phyloP scores from a whole-genome alignment of 1,140 invertebrate species.

The Drosophila parabipectinata region DNA sequence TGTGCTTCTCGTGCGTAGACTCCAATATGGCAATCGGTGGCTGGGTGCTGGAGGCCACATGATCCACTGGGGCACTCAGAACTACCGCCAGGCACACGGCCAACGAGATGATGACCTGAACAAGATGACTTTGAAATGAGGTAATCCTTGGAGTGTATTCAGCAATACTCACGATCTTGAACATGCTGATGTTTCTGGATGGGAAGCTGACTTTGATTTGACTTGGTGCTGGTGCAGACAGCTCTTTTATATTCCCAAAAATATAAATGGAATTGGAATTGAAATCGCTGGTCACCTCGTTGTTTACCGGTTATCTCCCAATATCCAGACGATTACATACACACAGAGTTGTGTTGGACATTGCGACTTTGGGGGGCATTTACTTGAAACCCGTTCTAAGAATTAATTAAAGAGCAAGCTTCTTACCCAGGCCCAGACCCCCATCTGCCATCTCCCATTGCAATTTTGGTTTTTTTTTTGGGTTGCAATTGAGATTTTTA shows the following conservation, averaged over 20 bases:
- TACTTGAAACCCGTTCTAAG: conserved; percentile 75
- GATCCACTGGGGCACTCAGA: conserved; percentile 44
- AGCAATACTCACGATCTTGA: conserved; percentile 62
- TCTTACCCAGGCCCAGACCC: conserved; percentile 34
- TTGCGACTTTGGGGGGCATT: conserved; percentile 43
- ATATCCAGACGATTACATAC: conserved; percentile 34
- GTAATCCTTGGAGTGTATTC: conserved; percentile 26
- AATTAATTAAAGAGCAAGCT: conserved; percentile 71
- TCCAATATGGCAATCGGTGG: conserved; percentile 68
- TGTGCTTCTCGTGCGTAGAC: conserved; percentile 56
- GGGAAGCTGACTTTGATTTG: conserved; percentile 47
- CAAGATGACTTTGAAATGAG: not conserved
- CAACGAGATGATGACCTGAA: conserved; percentile 47
- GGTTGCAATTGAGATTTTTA: conserved; percentile 48
- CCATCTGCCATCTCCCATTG: conserved; percentile 23
- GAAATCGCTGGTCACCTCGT: conserved; percentile 42
- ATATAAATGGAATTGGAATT: conserved; percentile 20
- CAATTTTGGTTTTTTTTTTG: conserved; percentile 23
- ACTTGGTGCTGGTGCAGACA: conserved; percentile 26
- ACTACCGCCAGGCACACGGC: conserved; percentile 38
- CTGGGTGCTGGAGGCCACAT: conserved; percentile 18
- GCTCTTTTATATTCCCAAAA: conserved; percentile 64
- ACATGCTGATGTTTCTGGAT: conserved; percentile 49
- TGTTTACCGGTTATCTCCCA: conserved; percentile 67
- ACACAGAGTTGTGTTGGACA: conserved; percentile 18